Evolutionary conservation across 2,113 vertebrate species (phyloP).

Genomic region (Enhydra lutris): DNA sequence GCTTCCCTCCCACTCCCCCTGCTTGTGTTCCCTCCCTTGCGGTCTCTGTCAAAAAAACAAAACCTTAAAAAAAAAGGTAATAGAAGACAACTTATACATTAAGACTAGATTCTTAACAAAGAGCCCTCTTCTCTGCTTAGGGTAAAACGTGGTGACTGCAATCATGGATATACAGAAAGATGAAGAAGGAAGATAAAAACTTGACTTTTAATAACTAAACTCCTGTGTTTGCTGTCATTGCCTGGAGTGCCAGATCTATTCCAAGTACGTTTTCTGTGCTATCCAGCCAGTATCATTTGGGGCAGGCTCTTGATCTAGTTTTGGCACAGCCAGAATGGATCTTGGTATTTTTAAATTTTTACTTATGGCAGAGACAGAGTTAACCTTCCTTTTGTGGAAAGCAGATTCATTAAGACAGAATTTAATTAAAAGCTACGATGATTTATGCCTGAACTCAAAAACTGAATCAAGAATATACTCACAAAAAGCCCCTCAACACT

Average conservation of each 20-base stretch:
- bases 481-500: slow-evolving; percentile 7
- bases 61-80: not conserved
- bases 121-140: not conserved
- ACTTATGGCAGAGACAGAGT: not conserved
- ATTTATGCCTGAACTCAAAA: slow-evolving; percentile 39
- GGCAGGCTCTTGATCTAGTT: not conserved
- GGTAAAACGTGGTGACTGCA: not conserved
- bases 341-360: not conserved
- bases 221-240: not conserved
- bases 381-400: slow-evolving; percentile 5
- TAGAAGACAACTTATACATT: not conserved
- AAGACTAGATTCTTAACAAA: slow-evolving; percentile 26
- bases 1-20: too few relatives aligned
- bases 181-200: not conserved
- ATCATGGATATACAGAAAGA: not conserved
- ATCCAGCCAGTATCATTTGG: not conserved
- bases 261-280: not conserved
- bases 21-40: too few relatives aligned
- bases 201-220: not conserved
- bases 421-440: slow-evolving; percentile 25
- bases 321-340: not conserved
- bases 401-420: not conserved
- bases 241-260: not conserved
- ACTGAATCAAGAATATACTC: slow-evolving; percentile 3
- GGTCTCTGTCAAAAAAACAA: too few relatives aligned